A percentile compares a stretch with the other conserved stretches of the same genome.
Conservation (phyloP, 2,113 vertebrate species). For the Fulmarus glacialis region DNA sequence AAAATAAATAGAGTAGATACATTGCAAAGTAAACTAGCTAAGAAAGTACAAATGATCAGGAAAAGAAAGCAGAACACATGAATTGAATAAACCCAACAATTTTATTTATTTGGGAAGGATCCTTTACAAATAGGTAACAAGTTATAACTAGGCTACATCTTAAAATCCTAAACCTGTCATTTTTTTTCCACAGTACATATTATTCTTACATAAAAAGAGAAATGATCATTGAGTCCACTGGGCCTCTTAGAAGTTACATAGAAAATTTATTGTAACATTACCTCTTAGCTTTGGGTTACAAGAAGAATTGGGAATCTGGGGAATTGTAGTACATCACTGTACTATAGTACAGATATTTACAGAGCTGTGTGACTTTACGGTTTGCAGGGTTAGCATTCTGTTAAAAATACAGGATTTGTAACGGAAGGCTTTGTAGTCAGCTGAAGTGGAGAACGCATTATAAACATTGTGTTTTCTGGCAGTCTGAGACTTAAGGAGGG, state of each 20-base stretch:
- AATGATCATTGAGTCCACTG: background rate
- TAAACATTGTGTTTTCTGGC: background rate
- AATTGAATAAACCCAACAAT: background rate
- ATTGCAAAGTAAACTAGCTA: background rate
- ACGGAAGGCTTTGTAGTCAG: background rate
- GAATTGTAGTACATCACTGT: background rate
- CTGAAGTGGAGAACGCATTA: background rate
- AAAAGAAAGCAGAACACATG: background rate
- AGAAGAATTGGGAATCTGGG: background rate
- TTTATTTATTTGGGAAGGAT: background rate
- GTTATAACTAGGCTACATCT: background rate
- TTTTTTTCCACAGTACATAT: background rate
- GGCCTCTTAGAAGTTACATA: background rate
- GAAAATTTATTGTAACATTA: conserved; percentile 16
- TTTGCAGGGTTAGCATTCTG: background rate
- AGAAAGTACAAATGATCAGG: background rate
- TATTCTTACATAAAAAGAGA: background rate
- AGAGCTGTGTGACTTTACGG: background rate
- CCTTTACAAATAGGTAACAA: background rate
- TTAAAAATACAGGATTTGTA: background rate
- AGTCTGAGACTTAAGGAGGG: background rate
- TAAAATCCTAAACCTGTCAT: background rate
- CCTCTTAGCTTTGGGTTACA: background rate
- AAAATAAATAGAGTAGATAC: background rate
- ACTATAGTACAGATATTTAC: background rate